phyloP scores from a whole-genome alignment of 1,140 invertebrate genomes.

The Drosophila athabasca region DNA sequence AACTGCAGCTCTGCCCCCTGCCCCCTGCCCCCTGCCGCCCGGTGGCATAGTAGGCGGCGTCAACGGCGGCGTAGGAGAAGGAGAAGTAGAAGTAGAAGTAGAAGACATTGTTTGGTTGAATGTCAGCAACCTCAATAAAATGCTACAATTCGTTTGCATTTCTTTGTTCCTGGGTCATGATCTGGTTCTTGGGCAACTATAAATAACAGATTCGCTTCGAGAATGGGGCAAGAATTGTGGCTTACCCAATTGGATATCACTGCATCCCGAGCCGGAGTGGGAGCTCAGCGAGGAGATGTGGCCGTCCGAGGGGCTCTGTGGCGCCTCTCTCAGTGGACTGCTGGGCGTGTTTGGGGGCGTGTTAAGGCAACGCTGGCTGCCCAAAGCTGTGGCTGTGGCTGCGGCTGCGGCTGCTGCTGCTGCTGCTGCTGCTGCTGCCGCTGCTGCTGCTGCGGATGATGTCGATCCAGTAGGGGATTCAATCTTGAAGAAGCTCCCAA shows the following conservation, averaged over 20 bases:
- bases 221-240: slow-evolving; percentile 6
- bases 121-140: slow-evolving; percentile 83
- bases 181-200: slow-evolving; percentile 68
- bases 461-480: slow-evolving; percentile 46
- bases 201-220: slow-evolving; percentile 49
- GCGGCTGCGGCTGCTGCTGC: slow-evolving; percentile 26
- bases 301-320: slow-evolving; percentile 77
- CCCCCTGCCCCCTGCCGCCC: background rate
- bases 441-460: slow-evolving; percentile 10
- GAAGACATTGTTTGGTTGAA: slow-evolving; percentile 53
- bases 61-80: slow-evolving; percentile 18
- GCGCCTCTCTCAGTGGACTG: slow-evolving; percentile 72
- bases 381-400: slow-evolving; percentile 40
- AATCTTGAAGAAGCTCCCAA: slow-evolving; percentile 55
- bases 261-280: slow-evolving; percentile 68
- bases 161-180: slow-evolving; percentile 75
- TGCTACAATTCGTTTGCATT: slow-evolving; percentile 57
- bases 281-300: slow-evolving; percentile 79
- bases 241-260: slow-evolving; percentile 80
- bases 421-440: slow-evolving; percentile 17
- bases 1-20: slow-evolving; percentile 10
- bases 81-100: background rate
- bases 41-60: slow-evolving; percentile 11
- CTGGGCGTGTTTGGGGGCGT: slow-evolving; percentile 80
- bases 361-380: slow-evolving; percentile 63